phyloP scores from a whole-genome alignment of 2,113 vertebrate species.

The Cololabis saira region DNA sequence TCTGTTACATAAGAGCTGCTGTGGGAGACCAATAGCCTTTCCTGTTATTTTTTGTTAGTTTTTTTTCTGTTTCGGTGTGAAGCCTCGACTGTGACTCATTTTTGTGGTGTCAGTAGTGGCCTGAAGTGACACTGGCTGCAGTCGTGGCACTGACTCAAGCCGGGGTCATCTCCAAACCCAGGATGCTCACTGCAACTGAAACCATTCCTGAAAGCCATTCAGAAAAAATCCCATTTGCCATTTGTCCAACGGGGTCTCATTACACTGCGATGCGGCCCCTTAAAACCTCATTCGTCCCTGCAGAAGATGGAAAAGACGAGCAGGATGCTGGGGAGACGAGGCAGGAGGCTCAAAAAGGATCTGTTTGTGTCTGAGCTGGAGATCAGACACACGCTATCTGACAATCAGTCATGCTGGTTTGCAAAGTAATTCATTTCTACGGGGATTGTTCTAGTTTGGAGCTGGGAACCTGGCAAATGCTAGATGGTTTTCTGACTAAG shows the following conservation, averaged over 20 bases:
- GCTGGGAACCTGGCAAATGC: too few species aligned
- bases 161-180: neutral
- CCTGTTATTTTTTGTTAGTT: neutral
- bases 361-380: constrained; percentile 32
- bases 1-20: neutral
- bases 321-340: constrained; percentile 25
- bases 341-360: constrained; percentile 42
- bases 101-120: neutral
- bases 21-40: neutral
- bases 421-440: too few species aligned
- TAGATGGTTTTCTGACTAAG: too few species aligned
- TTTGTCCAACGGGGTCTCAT: constrained; percentile 19
- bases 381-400: constrained; percentile 13
- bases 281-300: constrained; percentile 14
- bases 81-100: neutral
- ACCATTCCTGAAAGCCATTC: too few species aligned
- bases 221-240: neutral
- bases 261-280: constrained; percentile 8
- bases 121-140: neutral
- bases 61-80: neutral
- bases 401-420: constrained; percentile 5
- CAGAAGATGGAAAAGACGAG: constrained; percentile 11
- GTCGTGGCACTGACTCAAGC: too few species aligned
- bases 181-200: too few species aligned
- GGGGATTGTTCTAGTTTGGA: too few species aligned